phyloP scores from a whole-genome alignment of 2,888 invertebrate genomes.

The Parochlus steinenii region DNA sequence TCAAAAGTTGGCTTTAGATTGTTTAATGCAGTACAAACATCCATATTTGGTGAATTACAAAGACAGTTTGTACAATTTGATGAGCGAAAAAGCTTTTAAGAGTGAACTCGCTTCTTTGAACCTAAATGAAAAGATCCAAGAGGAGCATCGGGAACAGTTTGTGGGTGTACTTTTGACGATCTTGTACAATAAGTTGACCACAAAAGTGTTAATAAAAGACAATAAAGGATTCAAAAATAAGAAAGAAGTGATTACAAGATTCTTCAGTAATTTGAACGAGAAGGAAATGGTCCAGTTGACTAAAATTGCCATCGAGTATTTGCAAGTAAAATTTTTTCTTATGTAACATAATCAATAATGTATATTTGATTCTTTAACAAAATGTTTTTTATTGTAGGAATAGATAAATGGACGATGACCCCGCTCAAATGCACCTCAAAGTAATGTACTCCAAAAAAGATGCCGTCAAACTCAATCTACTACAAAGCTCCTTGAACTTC shows the following conservation, averaged over 20 bases:
- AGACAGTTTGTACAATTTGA: constrained; percentile 57
- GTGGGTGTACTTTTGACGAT: constrained; percentile 64
- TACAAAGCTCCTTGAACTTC: constrained; percentile 60
- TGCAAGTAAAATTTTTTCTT: too few species aligned
- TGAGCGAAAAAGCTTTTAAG: constrained; percentile 79
- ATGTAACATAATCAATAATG: too few species aligned
- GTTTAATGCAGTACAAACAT: constrained; percentile 70
- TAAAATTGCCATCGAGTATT: too few species aligned
- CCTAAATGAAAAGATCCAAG: constrained; percentile 39
- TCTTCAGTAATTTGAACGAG: constrained; percentile 14
- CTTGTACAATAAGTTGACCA: constrained; percentile 74
- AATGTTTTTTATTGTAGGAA: constrained; percentile 30
- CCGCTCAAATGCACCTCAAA: too few species aligned
- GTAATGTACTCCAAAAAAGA: constrained; percentile 38
- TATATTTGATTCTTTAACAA: too few species aligned
- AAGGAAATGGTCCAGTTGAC: constrained; percentile 21
- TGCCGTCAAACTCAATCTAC: constrained; percentile 29
- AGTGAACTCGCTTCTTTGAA: constrained; percentile 4
- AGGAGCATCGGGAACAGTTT: constrained; percentile 58
- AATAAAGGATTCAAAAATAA: constrained; percentile 10
- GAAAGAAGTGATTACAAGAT: constrained; percentile 10
- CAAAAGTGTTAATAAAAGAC: constrained; percentile 49
- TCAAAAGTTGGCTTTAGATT: constrained; percentile 74
- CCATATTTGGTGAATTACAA: constrained; percentile 65
- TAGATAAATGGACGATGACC: constrained; percentile 32